Evolutionary conservation across 2,113 vertebrate genomes (phyloP).

Genomic region (Microcebus tavaratra): DNA sequence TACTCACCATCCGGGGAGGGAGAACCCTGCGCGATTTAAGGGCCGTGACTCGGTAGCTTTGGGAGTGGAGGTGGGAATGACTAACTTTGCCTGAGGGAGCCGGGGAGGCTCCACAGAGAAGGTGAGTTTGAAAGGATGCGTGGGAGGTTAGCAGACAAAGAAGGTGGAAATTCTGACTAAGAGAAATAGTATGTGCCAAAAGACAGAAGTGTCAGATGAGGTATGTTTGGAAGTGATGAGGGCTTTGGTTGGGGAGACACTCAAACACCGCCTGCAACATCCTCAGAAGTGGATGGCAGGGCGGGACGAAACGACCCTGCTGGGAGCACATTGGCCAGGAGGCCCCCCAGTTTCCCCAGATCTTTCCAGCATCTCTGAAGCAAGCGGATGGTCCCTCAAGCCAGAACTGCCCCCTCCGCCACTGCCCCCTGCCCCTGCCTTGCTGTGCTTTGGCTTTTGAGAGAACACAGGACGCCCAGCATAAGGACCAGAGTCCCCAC

Average conservation of each 20-base stretch:
- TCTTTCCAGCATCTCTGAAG: neutral
- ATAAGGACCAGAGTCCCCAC: neutral
- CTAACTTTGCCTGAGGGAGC: neutral
- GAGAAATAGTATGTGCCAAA: neutral
- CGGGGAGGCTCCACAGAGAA: neutral
- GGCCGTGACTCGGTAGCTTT: neutral
- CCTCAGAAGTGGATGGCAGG: neutral
- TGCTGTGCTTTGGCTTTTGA: neutral
- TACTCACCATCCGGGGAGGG: neutral
- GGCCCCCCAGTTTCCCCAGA: neutral
- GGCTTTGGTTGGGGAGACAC: neutral
- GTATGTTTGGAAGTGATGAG: neutral
- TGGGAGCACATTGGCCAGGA: fast-evolving
- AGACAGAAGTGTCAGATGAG: neutral
- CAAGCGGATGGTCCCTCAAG: neutral
- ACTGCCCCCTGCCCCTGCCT: neutral
- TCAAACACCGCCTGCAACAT: neutral
- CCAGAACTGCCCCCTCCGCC: neutral
- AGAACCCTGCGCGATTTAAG: neutral
- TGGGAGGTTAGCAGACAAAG: neutral
- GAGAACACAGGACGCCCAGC: neutral
- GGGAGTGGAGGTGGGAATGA: neutral
- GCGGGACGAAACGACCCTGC: neutral
- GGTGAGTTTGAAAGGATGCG: conserved; percentile 24
- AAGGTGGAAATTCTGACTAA: conserved; percentile 14